Evolutionary conservation across 2,797 vertebrate species (phyloP), one percentile per base, ranked within the genome.

Genomic region (Mareca strepera): DNA sequence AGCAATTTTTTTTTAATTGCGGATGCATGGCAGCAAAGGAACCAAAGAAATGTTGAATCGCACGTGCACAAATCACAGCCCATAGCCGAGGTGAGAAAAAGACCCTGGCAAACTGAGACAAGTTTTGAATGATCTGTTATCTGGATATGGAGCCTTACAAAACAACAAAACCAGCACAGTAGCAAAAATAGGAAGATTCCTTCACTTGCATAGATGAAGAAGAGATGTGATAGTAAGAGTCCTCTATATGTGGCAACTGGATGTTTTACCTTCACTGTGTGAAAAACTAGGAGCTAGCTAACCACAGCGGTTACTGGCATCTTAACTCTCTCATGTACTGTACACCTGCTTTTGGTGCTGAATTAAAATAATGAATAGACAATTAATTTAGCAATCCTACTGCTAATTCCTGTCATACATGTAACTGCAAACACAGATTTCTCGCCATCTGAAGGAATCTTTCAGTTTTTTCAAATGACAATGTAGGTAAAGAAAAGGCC

Each of bases 1-100:
- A 95, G 95, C 89, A 89, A 3, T 18, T 91, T 96, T 96, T 80
- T 90, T 85, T 88, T 28, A 78, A 86, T 73, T 94, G 87, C 84
- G 66, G 91, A 95, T 96, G 89, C 35, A 2, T 5, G 59, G 89
- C 76, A 86, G 89, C 29, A 52, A 63, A 83, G 50, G 76, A 92
- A 69, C 86, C 78, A 56, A 9, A 2, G 4, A 52, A 50, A 72
- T 5, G 4, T 66, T 74, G 50, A 55, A 39, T 1, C 12, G 76
- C 88, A 93, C 1, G 1, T 37, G 86, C 73, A 83, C 58, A 41
- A n/a, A 79, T 39, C 73, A 28, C 29, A 41, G 53, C 82, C 68
- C 26, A 2, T 6, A 58, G 43, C 0, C 10, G 29, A 58, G 79
- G 18, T 23, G 59, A 84, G 58, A n/a, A 46, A 68, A 29, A 8